A percentile compares a stretch with the other conserved stretches of the same genome.
These are phyloP conservation scores for Apamea anceps DNA, from an alignment of 2,888 invertebrate species.

Conservation along the genomic window DNA sequence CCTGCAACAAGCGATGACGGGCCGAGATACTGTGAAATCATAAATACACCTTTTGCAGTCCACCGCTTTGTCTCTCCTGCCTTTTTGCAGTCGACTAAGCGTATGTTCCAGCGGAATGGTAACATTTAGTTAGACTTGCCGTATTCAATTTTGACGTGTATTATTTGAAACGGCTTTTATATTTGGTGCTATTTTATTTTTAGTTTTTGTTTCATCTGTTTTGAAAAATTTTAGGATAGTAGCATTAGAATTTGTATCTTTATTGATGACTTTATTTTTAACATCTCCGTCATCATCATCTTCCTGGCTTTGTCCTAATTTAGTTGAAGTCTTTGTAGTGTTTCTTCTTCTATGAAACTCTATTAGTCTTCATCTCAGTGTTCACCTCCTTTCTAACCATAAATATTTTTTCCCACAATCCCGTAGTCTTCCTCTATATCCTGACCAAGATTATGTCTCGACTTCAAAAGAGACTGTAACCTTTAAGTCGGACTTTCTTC, in stretches of 20 bases:
- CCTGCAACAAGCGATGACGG: conserved; percentile 79
- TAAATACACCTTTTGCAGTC: conserved; percentile 80
- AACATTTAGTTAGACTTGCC: conserved; percentile 55
- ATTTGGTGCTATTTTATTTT: conserved; percentile 11
- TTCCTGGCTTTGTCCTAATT: too few relatives aligned
- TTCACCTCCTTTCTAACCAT: fast-evolving
- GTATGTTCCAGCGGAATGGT: conserved; percentile 53
- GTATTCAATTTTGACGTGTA: conserved; percentile 42
- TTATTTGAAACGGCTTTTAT: conserved; percentile 34
- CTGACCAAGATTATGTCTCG: neutral
- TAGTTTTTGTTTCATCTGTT: neutral
- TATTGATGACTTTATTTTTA: neutral
- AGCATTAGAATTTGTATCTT: neutral
- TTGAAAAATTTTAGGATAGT: neutral
- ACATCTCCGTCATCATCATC: neutral
- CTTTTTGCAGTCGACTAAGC: conserved; percentile 67
- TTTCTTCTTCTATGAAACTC: neutral
- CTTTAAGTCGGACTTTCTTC: neutral
- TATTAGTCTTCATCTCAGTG: neutral
- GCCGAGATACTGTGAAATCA: conserved; percentile 84
- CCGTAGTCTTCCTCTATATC: neutral
- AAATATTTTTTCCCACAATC: neutral
- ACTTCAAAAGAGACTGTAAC: neutral
- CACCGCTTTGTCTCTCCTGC: conserved; percentile 62
- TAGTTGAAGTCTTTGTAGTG: neutral